Base-by-base conservation (phyloP, 1,140 invertebrate genomes). In the Drosophila bifasciata region DNA sequence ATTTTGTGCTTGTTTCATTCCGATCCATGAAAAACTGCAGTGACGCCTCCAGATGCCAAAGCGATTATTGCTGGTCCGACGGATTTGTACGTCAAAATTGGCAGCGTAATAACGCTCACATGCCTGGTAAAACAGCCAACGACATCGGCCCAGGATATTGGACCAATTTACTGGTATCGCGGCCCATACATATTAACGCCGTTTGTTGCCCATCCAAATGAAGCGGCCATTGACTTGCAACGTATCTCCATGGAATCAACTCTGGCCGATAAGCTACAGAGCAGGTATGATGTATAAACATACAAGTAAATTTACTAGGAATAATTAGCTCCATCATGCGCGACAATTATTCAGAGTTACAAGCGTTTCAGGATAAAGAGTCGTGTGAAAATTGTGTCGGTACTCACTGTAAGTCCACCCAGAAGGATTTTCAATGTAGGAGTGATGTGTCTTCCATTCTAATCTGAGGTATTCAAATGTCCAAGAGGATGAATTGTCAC, bases 81-180 rank as follows among this genome's bases (percentile, higher is more conserved):
- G 55, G 96, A 97, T 86, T 92, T 97, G 53, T 96, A 97, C 92
- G 95, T 97, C 62, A 97, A 97, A 92, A 95, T 95, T 49, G 96
- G 96, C 60, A 97, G 96, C 90, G 94, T 95, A 21, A 93, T 97
- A 75, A 95, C 94, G 53, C 93, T 97, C 53, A 96, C 95, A 25
- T 97, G 96, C 92, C 94, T 95, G 73, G 95, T 97, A 74, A 96
- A 95, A 72, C 96, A 97, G 90, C 96, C 96, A 66, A 95, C 96
- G 21, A 95, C 96, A 83, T 95, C 96, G 84, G 75, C 61, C 5
- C 85, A 83, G 70, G 95, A 96, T 90, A 93, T 97, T 73, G 95
- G 96, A 44, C 96, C 95, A 68, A 95, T 96, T 80, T 95, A 95
- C 92, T 97, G 96, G 96, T 97, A 96, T 93, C 95, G 94, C 90